A percentile compares a stretch with the other conserved stretches of the same genome.
Evolutionary conservation across 2,888 invertebrate species (phyloP).

Genomic region (Bedellia somnulentella): DNA sequence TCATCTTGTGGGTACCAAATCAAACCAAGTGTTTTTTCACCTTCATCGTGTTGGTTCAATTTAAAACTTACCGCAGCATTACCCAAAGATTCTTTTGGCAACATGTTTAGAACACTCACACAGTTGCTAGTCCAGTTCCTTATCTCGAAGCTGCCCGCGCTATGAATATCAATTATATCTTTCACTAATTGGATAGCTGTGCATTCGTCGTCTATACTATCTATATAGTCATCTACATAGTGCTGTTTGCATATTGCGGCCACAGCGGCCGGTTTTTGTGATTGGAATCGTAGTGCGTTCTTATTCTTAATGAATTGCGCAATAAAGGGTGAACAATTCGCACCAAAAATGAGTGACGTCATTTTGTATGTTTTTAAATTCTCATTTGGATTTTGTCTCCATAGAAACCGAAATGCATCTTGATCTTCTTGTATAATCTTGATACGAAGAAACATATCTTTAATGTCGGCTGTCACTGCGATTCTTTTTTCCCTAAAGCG

Average conservation of each 20-base stretch:
- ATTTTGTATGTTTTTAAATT: constrained; percentile 14
- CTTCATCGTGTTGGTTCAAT: constrained; percentile 7
- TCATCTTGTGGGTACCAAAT: constrained; percentile 13
- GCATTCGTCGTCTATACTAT: constrained; percentile 11
- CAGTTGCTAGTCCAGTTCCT: constrained; percentile 14
- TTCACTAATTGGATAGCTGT: constrained; percentile 10
- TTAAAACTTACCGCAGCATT: constrained; percentile 11
- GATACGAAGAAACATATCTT: constrained; percentile 15
- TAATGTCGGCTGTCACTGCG: constrained; percentile 17
- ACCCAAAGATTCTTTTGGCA: constrained; percentile 12
- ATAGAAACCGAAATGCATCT: constrained; percentile 16
- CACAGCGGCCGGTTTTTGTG: constrained; percentile 8
- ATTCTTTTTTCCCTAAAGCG: constrained; percentile 18
- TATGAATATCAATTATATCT: constrained; percentile 9
- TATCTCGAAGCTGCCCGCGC: constrained; percentile 8
- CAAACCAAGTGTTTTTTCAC: constrained; percentile 12
- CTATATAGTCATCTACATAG: constrained; percentile 17
- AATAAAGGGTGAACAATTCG: constrained; percentile 7
- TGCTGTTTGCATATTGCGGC: constrained; percentile 12
- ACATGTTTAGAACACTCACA: constrained; percentile 7
- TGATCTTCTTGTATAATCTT: constrained; percentile 14
- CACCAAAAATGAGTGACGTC: too few relatives aligned
- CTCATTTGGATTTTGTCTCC: constrained; percentile 10
- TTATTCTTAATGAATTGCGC: constrained; percentile 7
- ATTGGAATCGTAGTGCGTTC: constrained; percentile 6